These are phyloP conservation scores for Xylota sylvarum DNA, from an alignment of 2,888 invertebrate genomes.

Conservation along the genomic window DNA sequence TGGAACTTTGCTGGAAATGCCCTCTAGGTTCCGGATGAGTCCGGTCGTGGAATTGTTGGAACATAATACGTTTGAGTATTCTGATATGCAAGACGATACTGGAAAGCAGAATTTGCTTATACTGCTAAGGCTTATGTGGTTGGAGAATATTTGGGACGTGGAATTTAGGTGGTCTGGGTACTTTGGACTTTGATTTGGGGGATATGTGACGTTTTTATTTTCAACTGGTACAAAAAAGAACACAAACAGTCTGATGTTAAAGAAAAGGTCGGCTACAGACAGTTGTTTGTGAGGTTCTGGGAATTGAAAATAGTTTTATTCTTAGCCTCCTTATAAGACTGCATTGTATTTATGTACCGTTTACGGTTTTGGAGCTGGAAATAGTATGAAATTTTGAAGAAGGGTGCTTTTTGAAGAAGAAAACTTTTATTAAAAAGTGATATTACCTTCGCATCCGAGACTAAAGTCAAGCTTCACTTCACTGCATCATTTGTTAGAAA, in stretches of 20 bases:
- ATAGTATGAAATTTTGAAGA: too few species aligned
- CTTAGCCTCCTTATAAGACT: too few species aligned
- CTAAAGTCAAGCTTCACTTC: too few species aligned
- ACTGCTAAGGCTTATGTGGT: not conserved
- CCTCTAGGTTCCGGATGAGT: conserved; percentile 16
- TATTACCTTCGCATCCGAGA: too few species aligned
- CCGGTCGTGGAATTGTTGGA: conserved; percentile 29
- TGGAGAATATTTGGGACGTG: conserved; percentile 39
- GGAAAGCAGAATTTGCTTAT: conserved; percentile 18
- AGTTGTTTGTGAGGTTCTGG: too few species aligned
- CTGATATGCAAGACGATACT: conserved; percentile 21
- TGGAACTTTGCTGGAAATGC: conserved; percentile 48
- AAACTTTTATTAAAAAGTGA: too few species aligned
- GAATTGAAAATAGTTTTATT: too few species aligned
- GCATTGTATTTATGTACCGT: too few species aligned
- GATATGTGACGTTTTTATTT: not conserved
- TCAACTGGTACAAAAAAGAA: not conserved
- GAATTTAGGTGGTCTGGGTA: conserved; percentile 8
- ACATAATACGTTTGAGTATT: conserved; percentile 16
- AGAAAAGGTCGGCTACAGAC: too few species aligned
- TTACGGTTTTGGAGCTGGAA: too few species aligned
- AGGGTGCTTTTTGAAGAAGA: too few species aligned
- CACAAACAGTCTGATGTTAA: not conserved
- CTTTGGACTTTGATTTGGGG: conserved; percentile 2
- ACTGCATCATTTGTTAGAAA: too few species aligned